phyloP scores from a whole-genome alignment of 1,140 invertebrate genomes.

The Calephelis virginiensis region DNA sequence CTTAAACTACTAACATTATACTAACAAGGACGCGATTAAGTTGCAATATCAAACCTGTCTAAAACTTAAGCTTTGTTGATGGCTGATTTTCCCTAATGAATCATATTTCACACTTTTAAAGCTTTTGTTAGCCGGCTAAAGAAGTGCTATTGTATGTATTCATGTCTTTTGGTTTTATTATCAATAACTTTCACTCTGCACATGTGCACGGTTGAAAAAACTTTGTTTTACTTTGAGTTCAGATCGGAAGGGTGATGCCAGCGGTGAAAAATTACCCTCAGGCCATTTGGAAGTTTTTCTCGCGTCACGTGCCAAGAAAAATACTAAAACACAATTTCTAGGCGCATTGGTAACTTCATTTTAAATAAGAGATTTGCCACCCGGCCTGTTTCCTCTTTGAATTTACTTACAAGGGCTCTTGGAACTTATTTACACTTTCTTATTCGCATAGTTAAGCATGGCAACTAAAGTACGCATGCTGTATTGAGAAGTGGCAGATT shows the following conservation, averaged over 20 bases:
- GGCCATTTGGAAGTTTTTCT: conserved; percentile 48
- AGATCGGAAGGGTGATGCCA: conserved; percentile 29
- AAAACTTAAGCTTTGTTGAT: not conserved
- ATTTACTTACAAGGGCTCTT: conserved; percentile 39
- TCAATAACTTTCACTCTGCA: conserved; percentile 10
- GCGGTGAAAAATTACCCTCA: conserved; percentile 32
- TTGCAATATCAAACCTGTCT: no score
- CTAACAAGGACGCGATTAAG: no score
- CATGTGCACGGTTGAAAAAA: conserved; percentile 9
- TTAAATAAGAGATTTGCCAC: conserved; percentile 58
- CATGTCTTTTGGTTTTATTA: conserved; percentile 9
- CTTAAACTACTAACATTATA: no score
- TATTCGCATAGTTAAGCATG: conserved; percentile 25
- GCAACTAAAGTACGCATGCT: conserved; percentile 14
- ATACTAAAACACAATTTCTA: conserved; percentile 63
- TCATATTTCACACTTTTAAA: not conserved
- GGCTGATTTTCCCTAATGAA: not conserved
- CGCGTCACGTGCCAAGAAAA: conserved; percentile 49
- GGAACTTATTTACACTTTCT: conserved; percentile 44
- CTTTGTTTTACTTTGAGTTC: conserved; percentile 14
- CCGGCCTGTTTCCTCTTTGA: conserved; percentile 39
- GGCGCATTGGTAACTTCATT: conserved; percentile 60
- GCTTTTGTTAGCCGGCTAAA: not conserved
- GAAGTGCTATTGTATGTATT: conserved; percentile 1
- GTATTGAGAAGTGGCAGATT: no score